Evolutionary conservation across 2,888 invertebrate species (phyloP).

Genomic region (Coecobrya sp.): DNA sequence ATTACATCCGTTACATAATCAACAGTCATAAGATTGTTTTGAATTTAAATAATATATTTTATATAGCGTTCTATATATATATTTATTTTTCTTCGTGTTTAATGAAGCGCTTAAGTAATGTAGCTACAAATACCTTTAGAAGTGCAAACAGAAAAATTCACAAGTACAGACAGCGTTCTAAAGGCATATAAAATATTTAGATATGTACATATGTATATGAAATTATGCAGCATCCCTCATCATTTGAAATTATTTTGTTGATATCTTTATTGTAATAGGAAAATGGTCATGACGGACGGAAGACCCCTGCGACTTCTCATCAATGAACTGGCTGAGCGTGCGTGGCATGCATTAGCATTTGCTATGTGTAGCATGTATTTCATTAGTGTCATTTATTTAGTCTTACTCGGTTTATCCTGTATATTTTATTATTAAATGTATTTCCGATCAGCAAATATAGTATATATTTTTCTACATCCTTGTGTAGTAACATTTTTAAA

Average conservation of each 20-base stretch:
- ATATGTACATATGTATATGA: background rate
- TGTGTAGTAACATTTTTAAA: background rate
- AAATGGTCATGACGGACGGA: constrained; percentile 55
- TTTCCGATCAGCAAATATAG: constrained; percentile 8
- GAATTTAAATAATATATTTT: too few species aligned
- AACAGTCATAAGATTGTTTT: background rate
- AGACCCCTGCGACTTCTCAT: constrained; percentile 63
- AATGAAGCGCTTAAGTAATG: background rate
- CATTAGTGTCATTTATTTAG: background rate
- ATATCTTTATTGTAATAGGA: constrained; percentile 60
- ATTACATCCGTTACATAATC: constrained; percentile 40
- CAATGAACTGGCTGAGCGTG: constrained; percentile 45
- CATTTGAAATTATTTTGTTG: constrained; percentile 16
- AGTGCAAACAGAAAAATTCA: too few species aligned
- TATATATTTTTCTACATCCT: background rate
- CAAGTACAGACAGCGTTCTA: too few species aligned
- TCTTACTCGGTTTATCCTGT: background rate
- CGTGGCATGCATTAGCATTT: constrained; percentile 32
- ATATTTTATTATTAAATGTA: constrained; percentile 6
- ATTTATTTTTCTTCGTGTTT: background rate
- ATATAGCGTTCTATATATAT: too few species aligned
- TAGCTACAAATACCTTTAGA: too few species aligned
- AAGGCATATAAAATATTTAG: too few species aligned
- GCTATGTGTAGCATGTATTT: background rate
- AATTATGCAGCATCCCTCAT: background rate